Evolutionary conservation across 2,888 invertebrate species (phyloP), one percentile per base, ranked within the genome.

Genomic region (Apamea epomidion): DNA sequence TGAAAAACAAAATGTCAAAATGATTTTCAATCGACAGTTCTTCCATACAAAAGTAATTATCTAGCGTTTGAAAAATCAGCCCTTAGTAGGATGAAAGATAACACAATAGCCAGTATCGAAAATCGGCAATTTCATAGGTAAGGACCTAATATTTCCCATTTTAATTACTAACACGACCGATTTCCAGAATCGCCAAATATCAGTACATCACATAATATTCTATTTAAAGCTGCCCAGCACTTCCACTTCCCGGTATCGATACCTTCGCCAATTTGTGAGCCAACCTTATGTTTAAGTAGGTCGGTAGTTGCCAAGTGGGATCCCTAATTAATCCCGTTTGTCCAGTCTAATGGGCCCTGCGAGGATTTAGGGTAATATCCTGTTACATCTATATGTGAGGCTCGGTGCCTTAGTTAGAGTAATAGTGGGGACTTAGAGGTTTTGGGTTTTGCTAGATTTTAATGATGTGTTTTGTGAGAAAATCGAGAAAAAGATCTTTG

Each of bases 251-350:
- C 60, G 42, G 64, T 78, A 85, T 78, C 74, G 69, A 85, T 87
- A 85, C 80, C 76, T 77, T 68, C 37, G 62, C 77, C 58, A 80
- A 88, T 88, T 86, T 82, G 82, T 65, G 79, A 76, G 37, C 32
- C 72, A 32, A 69, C 78, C 75, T 74, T 81, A 83, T 80, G 78
- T 76, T 82, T 84, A 83, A 87, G 76, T 84, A 87, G 70, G 81
- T 73, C 79, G 69, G 70, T 80, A 81, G 83, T 74, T 81, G 81
- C 77, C 83, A 81, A 88, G 84, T 81, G 80, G 72, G 78, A 76
- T 74, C 79, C 51, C 81, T 85, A 89, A 89, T 89, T 89, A 89
- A 88, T 87, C 82, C 81, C 85, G 88, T 87, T 86, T 88, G 87
- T 85, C 83, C 81, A 84, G 77, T 75, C 84, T 89, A 89, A 89